These are phyloP conservation scores for Drosophila antonietae DNA, from an alignment of 2,888 invertebrate genomes.

Conservation along the genomic window DNA sequence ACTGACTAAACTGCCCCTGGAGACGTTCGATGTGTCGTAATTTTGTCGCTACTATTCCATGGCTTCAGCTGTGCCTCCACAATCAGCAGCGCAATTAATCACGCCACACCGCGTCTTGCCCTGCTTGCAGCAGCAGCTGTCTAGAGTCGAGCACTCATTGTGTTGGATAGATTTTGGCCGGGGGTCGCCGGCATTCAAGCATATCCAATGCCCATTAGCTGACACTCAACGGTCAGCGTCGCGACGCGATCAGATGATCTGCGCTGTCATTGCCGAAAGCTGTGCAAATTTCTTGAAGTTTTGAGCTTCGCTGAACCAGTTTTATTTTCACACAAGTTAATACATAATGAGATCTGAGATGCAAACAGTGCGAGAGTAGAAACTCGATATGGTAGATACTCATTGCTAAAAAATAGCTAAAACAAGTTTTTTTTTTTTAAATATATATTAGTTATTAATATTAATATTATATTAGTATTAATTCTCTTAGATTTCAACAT, in stretches of 20 bases:
- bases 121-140: not conserved
- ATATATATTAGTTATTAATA: not conserved
- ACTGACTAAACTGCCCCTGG: slow-evolving; percentile 13
- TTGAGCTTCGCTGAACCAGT: slow-evolving; percentile 25
- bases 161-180: slow-evolving; percentile 4
- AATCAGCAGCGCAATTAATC: slow-evolving; percentile 54
- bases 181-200: slow-evolving; percentile 13
- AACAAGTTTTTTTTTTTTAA: not conserved
- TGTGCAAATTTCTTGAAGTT: slow-evolving; percentile 1
- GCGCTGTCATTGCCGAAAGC: slow-evolving; percentile 43
- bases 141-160: not conserved
- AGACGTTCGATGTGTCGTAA: slow-evolving; percentile 40
- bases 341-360: not conserved
- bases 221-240: not conserved
- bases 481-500: not conserved
- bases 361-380: not conserved
- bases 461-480: not conserved
- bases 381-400: slow-evolving; percentile 4
- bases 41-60: slow-evolving; percentile 26
- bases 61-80: slow-evolving; percentile 32
- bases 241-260: slow-evolving; percentile 23
- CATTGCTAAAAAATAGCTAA: not conserved
- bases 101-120: slow-evolving; percentile 3
- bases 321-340: slow-evolving; percentile 14
- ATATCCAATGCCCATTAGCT: slow-evolving; percentile 18